Evolutionary conservation across 64 coral and sea anemone species (phyloP), one percentile per base, ranked within the genome.

Genomic region (Actinia equina): DNA sequence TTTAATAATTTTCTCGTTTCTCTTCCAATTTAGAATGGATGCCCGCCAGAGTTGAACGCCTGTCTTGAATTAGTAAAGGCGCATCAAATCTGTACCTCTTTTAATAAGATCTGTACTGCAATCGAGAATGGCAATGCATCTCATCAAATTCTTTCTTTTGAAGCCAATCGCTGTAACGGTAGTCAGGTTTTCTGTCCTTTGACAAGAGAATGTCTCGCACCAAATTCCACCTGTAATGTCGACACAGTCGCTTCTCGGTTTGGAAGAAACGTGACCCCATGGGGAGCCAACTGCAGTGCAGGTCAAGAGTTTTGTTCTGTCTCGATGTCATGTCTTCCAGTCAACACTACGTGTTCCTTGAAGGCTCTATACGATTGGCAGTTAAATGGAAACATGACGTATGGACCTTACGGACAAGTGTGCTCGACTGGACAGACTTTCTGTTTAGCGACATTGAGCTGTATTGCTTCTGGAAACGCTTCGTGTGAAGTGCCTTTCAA

Each of bases 261-360:
- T 13, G 44, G 77, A 42, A 6, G 51, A 81, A 18, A 20, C 46
- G 9, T 18, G 17, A 91, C 55, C 17, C 84, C 89, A 13, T 91
- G 89, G 89, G 85, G 84, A 56, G 76, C 44, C 11, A 91, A 82
- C 20, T 91, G 89, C 44, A 23, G 67, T 7, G 5, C 84, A 8
- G 76, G 77, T 5, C 26, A 65, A 14, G 59, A 71, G n/a, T 91
- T 91, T 65, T 91, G 89, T 18, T 85, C 85, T 37, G 60, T 64
- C 6, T 86, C 49, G 26, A 86, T 86, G 89, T 56, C 58, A 20
- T 91, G 89, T 30, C 80, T 86, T 15, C 4, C 20, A n/a, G 79
- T 63, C 2, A 81, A 51, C 30, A 22, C 77, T 54, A 91, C 13
- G 12, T 91, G 89, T 58, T 91, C 89, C 26, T 91, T 67, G n/a